phyloP scores from a whole-genome alignment of 2,888 invertebrate genomes.

The Microplitis manilae region DNA sequence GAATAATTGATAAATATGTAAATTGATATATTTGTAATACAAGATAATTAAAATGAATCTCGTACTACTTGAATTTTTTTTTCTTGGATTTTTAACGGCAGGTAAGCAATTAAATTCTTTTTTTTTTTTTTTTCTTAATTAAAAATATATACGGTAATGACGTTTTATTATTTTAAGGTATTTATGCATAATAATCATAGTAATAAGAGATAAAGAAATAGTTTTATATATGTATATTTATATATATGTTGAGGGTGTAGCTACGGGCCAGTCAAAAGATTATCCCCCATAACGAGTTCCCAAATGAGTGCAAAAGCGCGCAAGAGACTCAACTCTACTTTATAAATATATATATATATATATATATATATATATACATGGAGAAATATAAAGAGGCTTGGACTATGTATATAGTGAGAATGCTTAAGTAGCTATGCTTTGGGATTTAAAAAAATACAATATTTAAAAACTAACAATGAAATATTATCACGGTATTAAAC shows the following conservation, averaged over 20 bases:
- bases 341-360: constrained; percentile 12
- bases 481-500: not conserved
- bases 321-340: not conserved
- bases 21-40: no score
- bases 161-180: no score
- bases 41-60: not conserved
- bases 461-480: not conserved
- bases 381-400: not conserved
- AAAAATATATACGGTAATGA: no score
- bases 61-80: not conserved
- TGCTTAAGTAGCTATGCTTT: not conserved
- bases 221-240: not conserved
- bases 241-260: constrained; percentile 13
- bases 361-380: constrained; percentile 6
- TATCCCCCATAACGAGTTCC: constrained; percentile 33
- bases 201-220: no score
- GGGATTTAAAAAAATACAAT: not conserved
- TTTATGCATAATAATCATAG: no score
- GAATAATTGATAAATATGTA: no score
- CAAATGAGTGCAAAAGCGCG: constrained; percentile 13
- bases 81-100: not conserved
- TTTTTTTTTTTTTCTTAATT: no score
- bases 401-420: constrained; percentile 6
- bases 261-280: constrained; percentile 20
- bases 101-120: not conserved